Conservation (phyloP, 2,888 invertebrate species). For the Dioctria rufipes region DNA sequence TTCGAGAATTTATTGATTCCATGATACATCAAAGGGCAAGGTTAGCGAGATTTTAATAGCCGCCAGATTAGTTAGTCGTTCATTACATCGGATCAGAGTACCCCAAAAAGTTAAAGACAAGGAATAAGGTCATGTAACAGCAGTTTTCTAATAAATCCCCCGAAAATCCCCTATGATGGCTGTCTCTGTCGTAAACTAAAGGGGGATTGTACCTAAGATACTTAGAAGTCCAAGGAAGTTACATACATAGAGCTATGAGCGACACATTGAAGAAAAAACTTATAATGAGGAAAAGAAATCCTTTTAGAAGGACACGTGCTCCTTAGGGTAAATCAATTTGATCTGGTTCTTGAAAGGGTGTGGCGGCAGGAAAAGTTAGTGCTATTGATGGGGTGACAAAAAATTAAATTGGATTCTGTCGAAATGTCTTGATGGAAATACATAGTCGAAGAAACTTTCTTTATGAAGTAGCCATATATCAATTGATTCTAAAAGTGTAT, state of each 20-base stretch:
- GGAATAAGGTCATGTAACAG: background rate
- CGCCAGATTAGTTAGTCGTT: constrained; percentile 17
- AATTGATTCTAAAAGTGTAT: too few relatives aligned
- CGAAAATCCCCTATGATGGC: constrained; percentile 25
- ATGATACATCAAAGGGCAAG: background rate
- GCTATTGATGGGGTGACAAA: too few relatives aligned
- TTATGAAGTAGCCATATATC: too few relatives aligned
- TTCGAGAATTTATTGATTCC: background rate
- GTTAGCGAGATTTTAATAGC: background rate
- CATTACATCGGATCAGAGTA: constrained; percentile 21
- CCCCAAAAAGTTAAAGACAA: background rate
- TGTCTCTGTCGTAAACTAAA: background rate
- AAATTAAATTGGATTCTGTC: too few relatives aligned
- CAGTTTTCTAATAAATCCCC: constrained; percentile 20
- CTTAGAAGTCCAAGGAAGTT: too few relatives aligned
- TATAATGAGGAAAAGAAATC: constrained; percentile 36
- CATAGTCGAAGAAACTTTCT: too few relatives aligned
- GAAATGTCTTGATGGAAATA: too few relatives aligned
- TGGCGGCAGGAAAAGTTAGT: too few relatives aligned
- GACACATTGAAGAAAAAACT: constrained; percentile 13
- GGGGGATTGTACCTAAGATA: too few relatives aligned
- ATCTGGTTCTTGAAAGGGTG: background rate
- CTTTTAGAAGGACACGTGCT: constrained; percentile 25
- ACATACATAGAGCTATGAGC: too few relatives aligned
- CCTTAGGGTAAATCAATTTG: constrained; percentile 26